A percentile compares a stretch with the other conserved stretches of the same genome.
These are phyloP conservation scores for Drosophila subquinaria DNA, from an alignment of 2,888 invertebrate species.

Conservation along the genomic window DNA sequence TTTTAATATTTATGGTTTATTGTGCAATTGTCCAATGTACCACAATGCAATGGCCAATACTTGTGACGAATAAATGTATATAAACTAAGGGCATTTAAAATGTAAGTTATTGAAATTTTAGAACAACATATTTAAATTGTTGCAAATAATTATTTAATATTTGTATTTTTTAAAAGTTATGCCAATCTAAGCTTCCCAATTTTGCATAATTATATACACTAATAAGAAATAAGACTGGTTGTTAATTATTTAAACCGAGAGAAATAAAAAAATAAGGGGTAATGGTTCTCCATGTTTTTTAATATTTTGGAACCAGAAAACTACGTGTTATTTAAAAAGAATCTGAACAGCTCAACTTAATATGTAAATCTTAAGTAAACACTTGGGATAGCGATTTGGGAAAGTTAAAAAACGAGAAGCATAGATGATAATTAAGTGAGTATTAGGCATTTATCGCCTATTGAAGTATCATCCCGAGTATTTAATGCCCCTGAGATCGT, in stretches of 20 bases:
- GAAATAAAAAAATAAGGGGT: neutral
- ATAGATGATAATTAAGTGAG: neutral
- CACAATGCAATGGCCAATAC: neutral
- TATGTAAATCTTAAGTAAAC: neutral
- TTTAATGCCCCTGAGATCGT: slow-evolving; percentile 23
- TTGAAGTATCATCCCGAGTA: slow-evolving; percentile 5
- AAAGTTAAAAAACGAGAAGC: neutral
- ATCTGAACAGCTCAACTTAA: neutral
- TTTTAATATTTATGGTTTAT: too few species aligned
- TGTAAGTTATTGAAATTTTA: too few species aligned
- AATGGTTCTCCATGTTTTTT: too few species aligned
- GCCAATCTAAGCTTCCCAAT: too few species aligned
- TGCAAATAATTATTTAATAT: too few species aligned
- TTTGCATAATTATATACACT: neutral
- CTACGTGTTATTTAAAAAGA: too few species aligned
- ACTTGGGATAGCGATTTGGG: neutral
- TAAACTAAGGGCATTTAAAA: neutral
- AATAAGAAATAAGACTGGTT: too few species aligned
- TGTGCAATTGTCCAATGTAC: too few species aligned
- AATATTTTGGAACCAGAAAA: too few species aligned
- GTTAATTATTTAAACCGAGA: neutral
- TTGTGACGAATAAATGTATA: neutral
- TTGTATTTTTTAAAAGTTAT: too few species aligned
- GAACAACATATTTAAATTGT: too few species aligned
- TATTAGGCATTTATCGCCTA: slow-evolving; percentile 12